A percentile compares a stretch with the other conserved stretches of the same genome.
These are phyloP conservation scores for Pantherophis guttatus DNA, from an alignment of 2,113 vertebrate genomes.

Conservation along the genomic window DNA sequence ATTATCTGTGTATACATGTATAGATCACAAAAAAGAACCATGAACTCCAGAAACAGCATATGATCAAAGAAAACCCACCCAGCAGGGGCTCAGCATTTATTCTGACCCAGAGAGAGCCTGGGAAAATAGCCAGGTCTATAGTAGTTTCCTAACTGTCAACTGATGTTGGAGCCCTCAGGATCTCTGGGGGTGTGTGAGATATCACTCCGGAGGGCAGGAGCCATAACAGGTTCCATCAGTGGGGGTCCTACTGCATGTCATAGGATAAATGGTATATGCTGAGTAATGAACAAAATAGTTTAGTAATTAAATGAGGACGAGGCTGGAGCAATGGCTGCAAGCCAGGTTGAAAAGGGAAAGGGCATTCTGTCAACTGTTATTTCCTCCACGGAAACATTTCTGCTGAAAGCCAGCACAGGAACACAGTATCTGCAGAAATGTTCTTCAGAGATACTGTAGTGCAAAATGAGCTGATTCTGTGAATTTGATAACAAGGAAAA, in stretches of 20 bases:
- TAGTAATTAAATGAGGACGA: background rate
- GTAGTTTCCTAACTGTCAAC: background rate
- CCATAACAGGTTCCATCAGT: background rate
- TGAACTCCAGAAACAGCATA: background rate
- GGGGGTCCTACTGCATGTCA: background rate
- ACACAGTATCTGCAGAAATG: background rate
- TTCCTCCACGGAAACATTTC: background rate
- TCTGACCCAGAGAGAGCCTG: background rate
- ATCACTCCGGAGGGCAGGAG: background rate
- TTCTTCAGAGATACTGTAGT: background rate
- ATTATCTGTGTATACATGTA: background rate
- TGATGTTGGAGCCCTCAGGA: background rate
- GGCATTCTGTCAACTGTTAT: background rate
- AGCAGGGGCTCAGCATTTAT: background rate
- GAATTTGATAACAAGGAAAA: background rate
- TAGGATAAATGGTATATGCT: background rate
- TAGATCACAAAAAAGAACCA: background rate
- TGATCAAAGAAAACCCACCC: background rate
- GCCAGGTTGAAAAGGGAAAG: background rate
- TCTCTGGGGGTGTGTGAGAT: background rate
- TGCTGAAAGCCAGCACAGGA: background rate
- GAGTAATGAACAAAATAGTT: background rate
- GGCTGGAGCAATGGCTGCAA: background rate
- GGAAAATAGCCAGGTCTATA: background rate
- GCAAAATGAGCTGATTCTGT: too few species aligned